phyloP scores from a whole-genome alignment of 2,113 vertebrate species.

The Labeo rohita region DNA sequence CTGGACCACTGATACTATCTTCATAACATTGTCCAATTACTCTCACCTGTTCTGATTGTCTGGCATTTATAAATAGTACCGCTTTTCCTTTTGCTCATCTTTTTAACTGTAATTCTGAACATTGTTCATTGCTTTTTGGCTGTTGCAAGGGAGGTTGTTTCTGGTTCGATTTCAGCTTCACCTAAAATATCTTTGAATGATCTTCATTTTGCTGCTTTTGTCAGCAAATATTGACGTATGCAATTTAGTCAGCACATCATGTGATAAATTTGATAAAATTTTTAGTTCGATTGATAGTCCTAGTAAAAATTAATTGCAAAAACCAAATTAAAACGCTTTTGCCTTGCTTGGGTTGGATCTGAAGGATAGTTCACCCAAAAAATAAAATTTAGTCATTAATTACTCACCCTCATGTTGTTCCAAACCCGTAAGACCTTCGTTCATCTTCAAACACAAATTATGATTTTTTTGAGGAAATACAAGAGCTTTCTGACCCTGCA shows the following conservation, averaged over 20 bases:
- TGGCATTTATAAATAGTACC: not conserved
- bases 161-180: not conserved
- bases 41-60: slow-evolving; percentile 17
- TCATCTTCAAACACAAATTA: too few relatives aligned
- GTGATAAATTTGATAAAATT: not conserved
- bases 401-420: too few relatives aligned
- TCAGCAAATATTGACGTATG: not conserved
- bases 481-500: too few relatives aligned
- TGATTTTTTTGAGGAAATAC: too few relatives aligned
- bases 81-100: not conserved
- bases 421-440: too few relatives aligned
- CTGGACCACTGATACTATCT: not conserved
- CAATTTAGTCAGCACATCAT: not conserved
- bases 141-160: not conserved
- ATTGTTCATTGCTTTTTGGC: not conserved
- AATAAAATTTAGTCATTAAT: too few relatives aligned
- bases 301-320: not conserved
- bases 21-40: not conserved
- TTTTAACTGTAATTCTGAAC: not conserved
- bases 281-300: not conserved
- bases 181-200: not conserved
- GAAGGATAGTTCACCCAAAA: too few relatives aligned
- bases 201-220: not conserved
- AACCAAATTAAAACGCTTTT: too few relatives aligned
- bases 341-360: not conserved